These are phyloP conservation scores for Brienomyrus brachyistius DNA, from an alignment of 2,113 vertebrate species.

Conservation along the genomic window DNA sequence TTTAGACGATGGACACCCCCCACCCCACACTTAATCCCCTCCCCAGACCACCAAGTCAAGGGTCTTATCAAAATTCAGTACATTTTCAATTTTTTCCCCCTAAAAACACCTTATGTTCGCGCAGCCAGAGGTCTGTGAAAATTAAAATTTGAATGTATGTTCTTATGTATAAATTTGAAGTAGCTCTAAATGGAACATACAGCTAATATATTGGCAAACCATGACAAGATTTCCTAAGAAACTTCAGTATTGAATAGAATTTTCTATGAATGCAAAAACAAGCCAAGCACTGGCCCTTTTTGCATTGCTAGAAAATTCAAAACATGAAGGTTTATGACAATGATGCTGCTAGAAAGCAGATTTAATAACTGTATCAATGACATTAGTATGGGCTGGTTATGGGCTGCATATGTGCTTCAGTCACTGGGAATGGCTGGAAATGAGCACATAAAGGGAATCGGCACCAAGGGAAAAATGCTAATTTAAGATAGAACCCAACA, in stretches of 20 bases:
- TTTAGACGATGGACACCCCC: not conserved
- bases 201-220: not conserved
- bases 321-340: not conserved
- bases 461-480: not conserved
- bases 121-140: not conserved
- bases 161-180: not conserved
- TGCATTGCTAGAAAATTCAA: not conserved
- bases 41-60: not conserved
- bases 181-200: not conserved
- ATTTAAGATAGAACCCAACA: not conserved
- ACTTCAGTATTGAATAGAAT: not conserved
- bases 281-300: not conserved
- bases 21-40: not conserved
- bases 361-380: not conserved
- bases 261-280: not conserved
- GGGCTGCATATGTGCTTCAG: not conserved
- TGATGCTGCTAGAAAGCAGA: not conserved
- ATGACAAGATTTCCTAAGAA: not conserved
- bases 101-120: not conserved
- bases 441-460: not conserved
- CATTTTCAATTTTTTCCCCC: not conserved
- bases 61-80: not conserved
- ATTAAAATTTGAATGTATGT: not conserved
- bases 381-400: not conserved
- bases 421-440: not conserved